Evolutionary conservation across 2,888 invertebrate species (phyloP), one percentile per base, ranked within the genome.

Genomic region (Lycocerus yunnanus): DNA sequence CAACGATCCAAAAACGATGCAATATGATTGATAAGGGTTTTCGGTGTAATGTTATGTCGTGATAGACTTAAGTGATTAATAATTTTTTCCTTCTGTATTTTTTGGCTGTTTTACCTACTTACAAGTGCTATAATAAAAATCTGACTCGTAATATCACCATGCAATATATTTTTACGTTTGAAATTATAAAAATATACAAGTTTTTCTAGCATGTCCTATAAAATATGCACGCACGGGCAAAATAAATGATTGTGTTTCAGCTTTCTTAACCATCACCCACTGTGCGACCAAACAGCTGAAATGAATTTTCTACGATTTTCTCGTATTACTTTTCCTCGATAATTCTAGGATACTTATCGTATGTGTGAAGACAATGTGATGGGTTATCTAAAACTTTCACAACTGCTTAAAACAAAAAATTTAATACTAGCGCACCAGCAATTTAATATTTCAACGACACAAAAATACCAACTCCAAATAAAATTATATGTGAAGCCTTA

Each of bases 131-230:
- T 68, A 73, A 71, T 72, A 69, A 68, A 68, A 70, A 77, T 78
- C 82, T 82, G 81, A 74, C 61, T 82, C 82, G 82, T 83, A 83
- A 82, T 82, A 81, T 81, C 80, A 77, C 80, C 82, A 79, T 82
- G 80, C 81, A 81, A 80, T 83, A 81, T 83, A 83, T 82, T 84
- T 85, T 83, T 82, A 82, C 81, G 81, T 81, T 81, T 81, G 80
- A 85, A 85, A 84, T 85, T 84, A 85, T 82, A 83, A 83, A 84
- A 85, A 84, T 82, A n/a, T n/a, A 83, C 83, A 84, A 82, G 81
- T 80, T 81, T 81, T 77, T 76, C 74, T 72, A 65, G 27, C 66
- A 69, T 69, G 68, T 72, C 68, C 71, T 77, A 79, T 84, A 79
- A 84, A 84, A 81, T 84, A 84, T 83, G 83, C 84, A 84, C 84